Evolutionary conservation across 1,140 invertebrate genomes (phyloP), one percentile per base, ranked within the genome.

Genomic region (Drosophila micromelanica): DNA sequence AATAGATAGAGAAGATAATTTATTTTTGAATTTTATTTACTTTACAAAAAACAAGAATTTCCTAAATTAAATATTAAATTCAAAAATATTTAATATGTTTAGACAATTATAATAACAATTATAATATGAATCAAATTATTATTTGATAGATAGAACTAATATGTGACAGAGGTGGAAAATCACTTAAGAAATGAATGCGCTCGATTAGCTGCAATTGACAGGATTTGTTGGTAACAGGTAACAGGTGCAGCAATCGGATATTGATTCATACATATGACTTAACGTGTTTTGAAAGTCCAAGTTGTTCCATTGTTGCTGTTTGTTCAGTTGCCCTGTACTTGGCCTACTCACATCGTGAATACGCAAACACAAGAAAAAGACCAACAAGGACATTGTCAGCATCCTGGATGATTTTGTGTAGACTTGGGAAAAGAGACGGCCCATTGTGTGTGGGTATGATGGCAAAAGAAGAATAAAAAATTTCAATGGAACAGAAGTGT

Each of bases 401-500:
- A 61, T 38, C 15, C 30, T 15, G 20, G 8, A 17, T 23, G 37
- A 55, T 42, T 27, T 55, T 3, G 13, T 52, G 15, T 7, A 6
- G 20, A 40, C 15, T 40, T 43, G 38, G 7, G 8, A 11, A 11
- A 13, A 20, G 15, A 13, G 32, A 15, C n/a, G 9, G 20, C 3
- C 40, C 30, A 35, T 45, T 64, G 60, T 55, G 49, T 23, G 20
- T 23, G 20, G 20, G 20, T 23, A n/a, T 23, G n/a, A 45, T 45
- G 13, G 17, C 12, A 35, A 46, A 40, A 46, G 30, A 27, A 55
- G 62, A 8, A 56, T 56, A 56, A 37, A 56, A 37, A 65, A 65
- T 35, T 56, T 56, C 62, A 65, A 65, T 65, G 51, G 62, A 43
- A 64, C 30, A 45, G 15, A 20, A 43, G 49, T 64, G 49, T 64